These are phyloP conservation scores for Scaeva pyrastri DNA, from an alignment of 2,888 invertebrate species.

Conservation along the genomic window DNA sequence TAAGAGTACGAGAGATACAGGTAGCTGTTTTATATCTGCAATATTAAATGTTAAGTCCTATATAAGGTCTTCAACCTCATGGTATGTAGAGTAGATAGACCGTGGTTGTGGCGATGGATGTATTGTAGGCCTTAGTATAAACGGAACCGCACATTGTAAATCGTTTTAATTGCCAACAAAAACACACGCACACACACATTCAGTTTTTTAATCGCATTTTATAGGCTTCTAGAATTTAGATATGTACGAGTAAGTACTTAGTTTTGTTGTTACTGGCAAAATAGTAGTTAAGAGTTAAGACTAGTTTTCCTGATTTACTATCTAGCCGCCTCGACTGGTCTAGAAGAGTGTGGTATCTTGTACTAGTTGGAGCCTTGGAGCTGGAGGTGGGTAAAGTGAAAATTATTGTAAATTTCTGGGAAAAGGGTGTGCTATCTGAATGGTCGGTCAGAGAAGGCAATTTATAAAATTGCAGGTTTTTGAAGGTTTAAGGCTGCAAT, in stretches of 20 bases:
- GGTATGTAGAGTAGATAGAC: neutral
- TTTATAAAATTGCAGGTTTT: conserved; percentile 2
- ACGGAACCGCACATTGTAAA: conserved; percentile 58
- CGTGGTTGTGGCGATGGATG: conserved; percentile 8
- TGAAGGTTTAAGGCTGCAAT: neutral
- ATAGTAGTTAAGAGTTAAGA: conserved; percentile 32
- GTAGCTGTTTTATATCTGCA: conserved; percentile 38
- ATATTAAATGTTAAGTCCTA: conserved; percentile 14
- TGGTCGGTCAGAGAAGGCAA: conserved; percentile 13
- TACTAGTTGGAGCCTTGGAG: neutral
- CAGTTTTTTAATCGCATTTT: conserved; percentile 64
- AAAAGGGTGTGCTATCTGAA: neutral
- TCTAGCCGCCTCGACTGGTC: too few species aligned
- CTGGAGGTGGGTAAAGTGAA: conserved; percentile 22
- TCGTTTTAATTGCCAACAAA: conserved; percentile 70
- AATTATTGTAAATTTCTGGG: neutral
- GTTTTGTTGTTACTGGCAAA: conserved; percentile 22
- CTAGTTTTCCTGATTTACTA: conserved; percentile 69
- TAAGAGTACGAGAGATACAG: conserved; percentile 2
- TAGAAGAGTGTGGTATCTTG: neutral
- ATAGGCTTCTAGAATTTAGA: neutral
- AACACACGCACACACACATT: conserved; percentile 54
- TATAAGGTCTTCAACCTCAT: neutral
- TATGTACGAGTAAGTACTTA: neutral
- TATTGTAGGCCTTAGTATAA: conserved; percentile 38